These are phyloP conservation scores for Dasysyrphus tricinctus DNA, from an alignment of 2,888 invertebrate species.

Conservation along the genomic window DNA sequence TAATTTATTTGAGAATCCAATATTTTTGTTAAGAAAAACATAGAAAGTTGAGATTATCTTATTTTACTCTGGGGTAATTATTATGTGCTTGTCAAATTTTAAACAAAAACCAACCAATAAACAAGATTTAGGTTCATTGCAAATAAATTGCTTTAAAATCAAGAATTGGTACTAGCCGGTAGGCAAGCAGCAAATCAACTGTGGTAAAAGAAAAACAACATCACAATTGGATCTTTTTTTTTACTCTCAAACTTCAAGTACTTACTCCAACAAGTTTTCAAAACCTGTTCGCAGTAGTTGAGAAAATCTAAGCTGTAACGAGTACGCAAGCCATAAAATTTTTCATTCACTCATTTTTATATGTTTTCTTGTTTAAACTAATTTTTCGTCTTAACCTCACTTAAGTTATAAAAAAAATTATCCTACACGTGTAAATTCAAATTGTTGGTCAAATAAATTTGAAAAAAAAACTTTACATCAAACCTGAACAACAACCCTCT, in stretches of 20 bases:
- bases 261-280: constrained; percentile 18
- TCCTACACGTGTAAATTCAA: constrained; percentile 33
- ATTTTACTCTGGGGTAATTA: no score
- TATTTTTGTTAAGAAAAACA: no score
- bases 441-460: not conserved
- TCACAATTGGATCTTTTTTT: constrained; percentile 23
- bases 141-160: not conserved
- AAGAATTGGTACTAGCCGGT: not conserved
- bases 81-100: constrained; percentile 1
- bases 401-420: constrained; percentile 2
- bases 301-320: constrained; percentile 38
- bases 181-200: not conserved
- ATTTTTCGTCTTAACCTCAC: not conserved
- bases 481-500: not conserved
- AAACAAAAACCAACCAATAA: not conserved
- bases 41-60: no score
- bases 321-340: constrained; percentile 39
- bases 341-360: constrained; percentile 47
- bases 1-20: no score
- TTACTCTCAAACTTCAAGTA: not conserved
- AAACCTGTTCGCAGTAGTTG: constrained; percentile 50
- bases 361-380: constrained; percentile 19
- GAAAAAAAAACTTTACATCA: constrained; percentile 22
- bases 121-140: not conserved
- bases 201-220: not conserved